Evolutionary conservation across 2,888 invertebrate species (phyloP).

Genomic region (Gymnosoma rotundatum): DNA sequence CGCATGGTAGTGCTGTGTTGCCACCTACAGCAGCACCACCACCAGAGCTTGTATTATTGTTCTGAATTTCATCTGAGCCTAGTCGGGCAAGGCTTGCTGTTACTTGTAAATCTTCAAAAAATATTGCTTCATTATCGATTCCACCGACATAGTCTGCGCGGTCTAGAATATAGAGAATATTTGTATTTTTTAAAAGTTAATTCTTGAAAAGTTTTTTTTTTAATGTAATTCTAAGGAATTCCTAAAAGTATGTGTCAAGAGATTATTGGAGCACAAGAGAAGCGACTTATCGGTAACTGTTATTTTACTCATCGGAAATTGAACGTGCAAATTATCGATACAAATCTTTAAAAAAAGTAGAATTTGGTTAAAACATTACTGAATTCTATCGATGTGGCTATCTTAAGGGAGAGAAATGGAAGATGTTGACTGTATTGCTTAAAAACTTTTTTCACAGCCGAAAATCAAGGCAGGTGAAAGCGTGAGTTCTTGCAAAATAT

Average conservation of each 20-base stretch:
- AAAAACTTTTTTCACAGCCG: too few species aligned
- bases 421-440: too few species aligned
- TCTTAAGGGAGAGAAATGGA: too few species aligned
- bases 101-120: slow-evolving; percentile 68
- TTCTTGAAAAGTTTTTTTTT: background rate
- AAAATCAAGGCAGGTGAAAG: too few species aligned
- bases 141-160: slow-evolving; percentile 91
- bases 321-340: too few species aligned
- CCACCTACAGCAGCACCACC: slow-evolving; percentile 23
- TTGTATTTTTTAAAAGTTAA: background rate
- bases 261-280: too few species aligned
- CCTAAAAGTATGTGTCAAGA: background rate
- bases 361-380: too few species aligned
- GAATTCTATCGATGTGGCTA: too few species aligned
- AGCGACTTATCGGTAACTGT: too few species aligned
- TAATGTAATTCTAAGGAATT: background rate
- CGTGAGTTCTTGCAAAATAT: too few species aligned
- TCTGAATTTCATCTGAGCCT: slow-evolving; percentile 81
- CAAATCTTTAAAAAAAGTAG: too few species aligned
- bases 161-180: slow-evolving; percentile 83
- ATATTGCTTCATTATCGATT: slow-evolving; percentile 91
- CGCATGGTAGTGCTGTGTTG: slow-evolving; percentile 47
- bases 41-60: slow-evolving; percentile 59
- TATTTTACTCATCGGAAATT: too few species aligned
- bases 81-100: slow-evolving; percentile 51